Evolutionary conservation across 2,797 vertebrate species (phyloP).

Genomic region (Microtus californicus): DNA sequence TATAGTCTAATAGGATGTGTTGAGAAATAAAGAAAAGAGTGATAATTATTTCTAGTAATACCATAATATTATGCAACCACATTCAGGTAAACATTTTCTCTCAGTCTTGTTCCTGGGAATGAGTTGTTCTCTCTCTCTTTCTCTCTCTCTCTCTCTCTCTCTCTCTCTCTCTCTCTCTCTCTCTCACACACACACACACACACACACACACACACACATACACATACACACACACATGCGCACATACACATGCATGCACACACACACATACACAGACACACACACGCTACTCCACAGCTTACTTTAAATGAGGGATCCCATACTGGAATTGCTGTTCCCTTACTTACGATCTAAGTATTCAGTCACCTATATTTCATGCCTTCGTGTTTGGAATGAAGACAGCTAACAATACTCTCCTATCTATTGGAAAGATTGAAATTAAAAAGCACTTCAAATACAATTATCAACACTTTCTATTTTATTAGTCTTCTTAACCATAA

Average conservation of each 20-base stretch:
- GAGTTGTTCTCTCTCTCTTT: not conserved
- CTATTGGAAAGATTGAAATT: not conserved
- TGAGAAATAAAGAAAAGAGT: conserved; percentile 1
- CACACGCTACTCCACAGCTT: not conserved
- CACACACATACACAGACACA: not conserved
- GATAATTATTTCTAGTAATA: not conserved
- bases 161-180: too few relatives aligned
- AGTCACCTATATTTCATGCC: not conserved
- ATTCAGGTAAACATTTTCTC: not conserved
- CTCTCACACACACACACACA: too few relatives aligned
- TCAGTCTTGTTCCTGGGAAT: not conserved
- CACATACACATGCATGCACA: not conserved
- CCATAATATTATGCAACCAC: not conserved
- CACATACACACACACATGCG: not conserved
- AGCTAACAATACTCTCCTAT: not conserved
- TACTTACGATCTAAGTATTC: not conserved
- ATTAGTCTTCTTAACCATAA: conserved; percentile 20
- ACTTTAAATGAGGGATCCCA: not conserved
- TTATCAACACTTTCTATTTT: conserved; percentile 3
- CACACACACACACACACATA: too few relatives aligned
- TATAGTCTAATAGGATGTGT: not conserved
- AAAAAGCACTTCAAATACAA: conserved; percentile 19
- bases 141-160: too few relatives aligned
- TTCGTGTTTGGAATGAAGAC: conserved; percentile 13
- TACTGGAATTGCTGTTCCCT: not conserved